Base-by-base conservation (phyloP, 2,797 vertebrate species). In the Neosalanx taihuensis region DNA sequence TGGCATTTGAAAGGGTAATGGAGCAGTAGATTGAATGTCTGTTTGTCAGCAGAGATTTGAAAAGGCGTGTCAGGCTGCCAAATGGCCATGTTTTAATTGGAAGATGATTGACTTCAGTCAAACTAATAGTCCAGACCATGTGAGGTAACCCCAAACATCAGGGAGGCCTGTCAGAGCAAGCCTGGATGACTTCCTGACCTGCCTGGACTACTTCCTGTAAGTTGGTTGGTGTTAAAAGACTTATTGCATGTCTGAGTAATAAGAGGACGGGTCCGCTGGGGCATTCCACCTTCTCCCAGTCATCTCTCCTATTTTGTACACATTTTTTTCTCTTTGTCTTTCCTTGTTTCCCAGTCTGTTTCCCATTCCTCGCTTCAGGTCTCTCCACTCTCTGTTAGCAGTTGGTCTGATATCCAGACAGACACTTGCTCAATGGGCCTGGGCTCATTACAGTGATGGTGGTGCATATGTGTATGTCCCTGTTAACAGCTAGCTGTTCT, bases 1-100 rank as follows among this genome's bases (percentile, higher is more conserved):
- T 77, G 76, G 79, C 78, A 77, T 80, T 81, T 80, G 70, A 67
- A 74, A 65, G 71, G 63, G 72, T 76, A 72, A 73, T 72, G 72
- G 62, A 72, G 76, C 78, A 78, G 74, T 75, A 72, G 73, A 79
- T 75, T 46, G 33, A 74, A 67, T 69, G 69, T 76, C 63, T 49
- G 9, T 64, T 66, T 75, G 64, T 76, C 79, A 81, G 73, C 72
- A 79, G 33, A 80, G 70, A 72, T 76, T 74, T 74, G 51, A 77
- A 74, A 76, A 77, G 67, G 71, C 71, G 68, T 60, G 67, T 75
- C 74, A 79, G 71, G 30, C 49, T 71, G 53, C 71, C 73, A 82
- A 80, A 64, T 65, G 63, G 60, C 70, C 37, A 56, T 61, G 67
- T 69, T 35, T 79, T 58, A 72, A 82, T 82, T 63, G 71, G 74